phyloP scores from a whole-genome alignment of 1,140 invertebrate species.

The Drosophila aff. region DNA sequence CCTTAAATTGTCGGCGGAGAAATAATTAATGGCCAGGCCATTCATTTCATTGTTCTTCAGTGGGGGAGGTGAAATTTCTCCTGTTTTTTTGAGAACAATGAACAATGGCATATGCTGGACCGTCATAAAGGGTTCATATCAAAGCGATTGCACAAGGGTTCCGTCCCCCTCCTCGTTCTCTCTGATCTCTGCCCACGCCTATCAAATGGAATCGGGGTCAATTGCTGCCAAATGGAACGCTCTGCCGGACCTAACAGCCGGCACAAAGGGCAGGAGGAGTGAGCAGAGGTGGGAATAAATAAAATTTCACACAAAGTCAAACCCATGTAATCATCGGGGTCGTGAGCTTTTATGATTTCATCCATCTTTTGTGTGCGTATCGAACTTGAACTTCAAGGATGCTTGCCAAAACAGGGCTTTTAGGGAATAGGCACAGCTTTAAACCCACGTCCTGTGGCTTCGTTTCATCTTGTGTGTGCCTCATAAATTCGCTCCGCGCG shows the following conservation, averaged over 20 bases:
- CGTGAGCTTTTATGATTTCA: slow-evolving; percentile 20
- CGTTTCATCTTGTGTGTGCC: slow-evolving; percentile 8
- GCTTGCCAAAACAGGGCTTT: background rate
- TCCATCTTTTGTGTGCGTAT: background rate
- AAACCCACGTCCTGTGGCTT: slow-evolving; percentile 1
- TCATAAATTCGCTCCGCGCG: slow-evolving; percentile 19
- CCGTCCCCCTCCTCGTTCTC: background rate
- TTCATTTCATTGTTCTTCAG: slow-evolving; percentile 12
- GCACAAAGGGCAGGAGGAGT: background rate
- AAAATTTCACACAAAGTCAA: slow-evolving; percentile 18
- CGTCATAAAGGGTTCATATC: slow-evolving; percentile 3
- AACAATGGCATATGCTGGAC: background rate
- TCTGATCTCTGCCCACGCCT: background rate
- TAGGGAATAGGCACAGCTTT: slow-evolving; percentile 1
- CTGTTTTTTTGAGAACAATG: background rate
- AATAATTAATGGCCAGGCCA: slow-evolving; percentile 25
- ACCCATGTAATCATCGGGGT: slow-evolving; percentile 23
- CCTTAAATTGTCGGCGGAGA: background rate
- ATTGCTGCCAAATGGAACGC: slow-evolving; percentile 29
- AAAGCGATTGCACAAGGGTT: background rate
- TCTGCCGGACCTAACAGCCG: slow-evolving; percentile 4
- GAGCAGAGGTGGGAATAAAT: slow-evolving; percentile 9
- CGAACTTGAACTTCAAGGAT: background rate
- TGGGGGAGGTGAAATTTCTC: background rate
- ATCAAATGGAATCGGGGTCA: slow-evolving; percentile 5